phyloP scores from a whole-genome alignment of 1,140 invertebrate species.

The Euschistus heros region DNA sequence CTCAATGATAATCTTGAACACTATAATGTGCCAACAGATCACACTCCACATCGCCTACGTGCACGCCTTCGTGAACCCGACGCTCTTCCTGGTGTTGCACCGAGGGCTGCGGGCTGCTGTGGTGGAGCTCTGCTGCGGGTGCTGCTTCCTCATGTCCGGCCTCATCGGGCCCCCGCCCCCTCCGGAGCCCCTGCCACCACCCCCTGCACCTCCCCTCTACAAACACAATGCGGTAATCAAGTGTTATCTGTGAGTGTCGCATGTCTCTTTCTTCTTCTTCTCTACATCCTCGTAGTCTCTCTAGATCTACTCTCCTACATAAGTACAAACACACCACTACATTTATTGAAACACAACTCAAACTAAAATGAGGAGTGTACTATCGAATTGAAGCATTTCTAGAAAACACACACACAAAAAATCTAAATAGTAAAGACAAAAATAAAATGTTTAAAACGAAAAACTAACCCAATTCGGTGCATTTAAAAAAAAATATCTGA shows the following conservation, averaged over 20 bases:
- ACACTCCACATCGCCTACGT: slow-evolving; percentile 79
- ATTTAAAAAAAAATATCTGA: too few species aligned
- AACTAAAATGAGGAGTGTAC: too few species aligned
- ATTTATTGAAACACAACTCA: too few species aligned
- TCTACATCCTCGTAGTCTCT: slow-evolving; percentile 1
- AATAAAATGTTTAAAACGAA: too few species aligned
- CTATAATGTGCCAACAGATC: slow-evolving; percentile 44
- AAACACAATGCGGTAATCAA: slow-evolving; percentile 46
- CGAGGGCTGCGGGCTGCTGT: slow-evolving; percentile 57
- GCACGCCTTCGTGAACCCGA: slow-evolving; percentile 75
- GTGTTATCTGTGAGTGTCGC: slow-evolving; percentile 54
- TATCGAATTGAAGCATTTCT: too few species aligned
- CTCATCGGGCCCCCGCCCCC: slow-evolving; percentile 36
- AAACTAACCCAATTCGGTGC: too few species aligned
- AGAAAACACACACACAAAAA: too few species aligned
- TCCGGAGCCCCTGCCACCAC: slow-evolving; percentile 42
- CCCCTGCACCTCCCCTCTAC: slow-evolving; percentile 24
- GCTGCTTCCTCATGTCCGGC: slow-evolving; percentile 41
- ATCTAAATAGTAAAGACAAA: too few species aligned
- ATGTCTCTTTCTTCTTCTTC: slow-evolving; percentile 18
- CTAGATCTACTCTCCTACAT: background rate
- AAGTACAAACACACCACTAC: too few species aligned
- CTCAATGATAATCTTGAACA: too few species aligned
- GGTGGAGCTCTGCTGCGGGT: slow-evolving; percentile 59
- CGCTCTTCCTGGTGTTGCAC: slow-evolving; percentile 67